Percentiles rank a stretch among this genome's conserved stretches.
These are phyloP conservation scores for Actenoides lindsayi DNA, from an alignment of 2,113 vertebrate genomes.

Conservation along the genomic window DNA sequence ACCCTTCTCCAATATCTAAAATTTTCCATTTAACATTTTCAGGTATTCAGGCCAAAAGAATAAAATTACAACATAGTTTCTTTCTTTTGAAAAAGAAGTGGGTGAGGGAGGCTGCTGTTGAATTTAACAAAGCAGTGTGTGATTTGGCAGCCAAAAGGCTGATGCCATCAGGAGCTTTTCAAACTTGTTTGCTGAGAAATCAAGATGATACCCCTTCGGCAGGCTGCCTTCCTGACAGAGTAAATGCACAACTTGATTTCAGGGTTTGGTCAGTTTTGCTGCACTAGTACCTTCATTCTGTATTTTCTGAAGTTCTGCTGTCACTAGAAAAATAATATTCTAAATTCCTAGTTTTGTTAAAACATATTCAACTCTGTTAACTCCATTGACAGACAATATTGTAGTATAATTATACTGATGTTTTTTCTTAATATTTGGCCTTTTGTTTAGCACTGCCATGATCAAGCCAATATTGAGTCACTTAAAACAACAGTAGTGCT, in stretches of 20 bases:
- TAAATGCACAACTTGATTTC: not conserved
- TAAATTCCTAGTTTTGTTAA: not conserved
- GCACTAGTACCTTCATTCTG: not conserved
- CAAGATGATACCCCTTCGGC: slow-evolving; percentile 8
- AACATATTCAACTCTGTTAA: not conserved
- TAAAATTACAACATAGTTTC: not conserved
- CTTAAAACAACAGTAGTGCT: not conserved
- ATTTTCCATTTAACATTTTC: not conserved
- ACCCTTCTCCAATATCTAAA: not conserved
- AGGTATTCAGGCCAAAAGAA: not conserved
- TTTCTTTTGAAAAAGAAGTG: not conserved
- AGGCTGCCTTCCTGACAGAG: not conserved
- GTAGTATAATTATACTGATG: not conserved
- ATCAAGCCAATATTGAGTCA: not conserved
- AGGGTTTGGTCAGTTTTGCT: slow-evolving; percentile 2
- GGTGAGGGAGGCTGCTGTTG: not conserved
- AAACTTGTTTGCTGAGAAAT: slow-evolving; percentile 42
- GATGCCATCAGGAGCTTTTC: slow-evolving; percentile 31
- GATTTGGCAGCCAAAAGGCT: slow-evolving; percentile 22
- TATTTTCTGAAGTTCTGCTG: not conserved
- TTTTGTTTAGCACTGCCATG: not conserved
- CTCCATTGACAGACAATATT: not conserved
- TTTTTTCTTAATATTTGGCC: not conserved
- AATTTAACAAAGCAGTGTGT: not conserved
- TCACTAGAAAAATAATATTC: not conserved